Evolutionary conservation across 2,113 vertebrate species (phyloP).

Genomic region (Ondatra zibethicus): DNA sequence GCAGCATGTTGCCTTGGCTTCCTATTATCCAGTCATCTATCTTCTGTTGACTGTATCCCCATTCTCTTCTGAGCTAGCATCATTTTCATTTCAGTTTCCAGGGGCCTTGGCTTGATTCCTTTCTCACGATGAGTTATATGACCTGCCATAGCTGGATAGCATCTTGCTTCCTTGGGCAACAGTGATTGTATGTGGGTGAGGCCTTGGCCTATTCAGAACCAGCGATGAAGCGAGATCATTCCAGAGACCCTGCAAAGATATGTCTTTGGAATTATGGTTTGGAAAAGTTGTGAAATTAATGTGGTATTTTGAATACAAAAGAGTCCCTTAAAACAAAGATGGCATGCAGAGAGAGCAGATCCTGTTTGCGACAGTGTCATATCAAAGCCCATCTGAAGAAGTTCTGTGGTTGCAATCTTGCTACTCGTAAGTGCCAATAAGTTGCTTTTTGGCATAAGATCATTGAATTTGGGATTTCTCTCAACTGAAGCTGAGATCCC

Average conservation of each 20-base stretch:
- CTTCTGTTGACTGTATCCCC: neutral
- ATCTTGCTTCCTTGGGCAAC: neutral
- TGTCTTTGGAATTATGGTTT: neutral
- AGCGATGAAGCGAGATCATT: neutral
- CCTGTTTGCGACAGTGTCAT: neutral
- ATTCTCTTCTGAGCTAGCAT: neutral
- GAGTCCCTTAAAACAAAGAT: neutral
- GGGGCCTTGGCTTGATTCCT: neutral
- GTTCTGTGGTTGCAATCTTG: neutral
- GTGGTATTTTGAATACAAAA: neutral
- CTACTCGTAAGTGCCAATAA: neutral
- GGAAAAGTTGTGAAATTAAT: neutral
- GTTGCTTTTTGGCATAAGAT: neutral
- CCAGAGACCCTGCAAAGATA: constrained; percentile 18
- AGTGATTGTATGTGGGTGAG: neutral
- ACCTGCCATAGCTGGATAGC: neutral
- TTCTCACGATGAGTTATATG: neutral
- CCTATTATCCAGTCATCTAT: neutral
- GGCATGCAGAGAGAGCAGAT: neutral
- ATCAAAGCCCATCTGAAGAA: neutral
- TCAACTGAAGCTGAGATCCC: neutral
- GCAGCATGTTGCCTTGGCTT: neutral
- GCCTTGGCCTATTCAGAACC: neutral
- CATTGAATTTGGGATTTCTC: neutral
- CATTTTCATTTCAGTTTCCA: neutral